A percentile compares a stretch with the other conserved stretches of the same genome.
These are phyloP conservation scores for Augiades crinisus DNA, from an alignment of 2,888 invertebrate genomes.

Conservation along the genomic window DNA sequence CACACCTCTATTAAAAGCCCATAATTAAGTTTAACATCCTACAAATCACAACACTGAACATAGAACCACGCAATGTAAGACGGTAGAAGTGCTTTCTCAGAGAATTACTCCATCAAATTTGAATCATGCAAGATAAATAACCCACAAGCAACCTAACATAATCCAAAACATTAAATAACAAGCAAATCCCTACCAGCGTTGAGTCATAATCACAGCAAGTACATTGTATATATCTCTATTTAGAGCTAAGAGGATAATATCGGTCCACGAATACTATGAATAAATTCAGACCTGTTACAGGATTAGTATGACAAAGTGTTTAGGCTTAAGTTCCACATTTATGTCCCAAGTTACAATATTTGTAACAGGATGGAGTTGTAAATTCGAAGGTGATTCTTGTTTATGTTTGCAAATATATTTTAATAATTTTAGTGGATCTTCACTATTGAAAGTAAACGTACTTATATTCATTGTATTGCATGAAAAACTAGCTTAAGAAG, in stretches of 20 bases:
- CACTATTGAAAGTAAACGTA: too few species aligned
- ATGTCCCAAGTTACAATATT: constrained; percentile 19
- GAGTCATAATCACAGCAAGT: constrained; percentile 9
- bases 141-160: background rate
- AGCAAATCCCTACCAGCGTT: constrained; percentile 4
- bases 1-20: too few species aligned
- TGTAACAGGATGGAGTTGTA: constrained; percentile 17
- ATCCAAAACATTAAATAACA: too few species aligned
- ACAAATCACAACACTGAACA: too few species aligned
- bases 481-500: too few species aligned
- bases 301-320: constrained; percentile 25
- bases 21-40: too few species aligned
- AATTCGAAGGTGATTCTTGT: constrained; percentile 19
- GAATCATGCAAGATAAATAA: background rate
- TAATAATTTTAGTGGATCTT: background rate
- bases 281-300: constrained; percentile 24
- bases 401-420: constrained; percentile 4
- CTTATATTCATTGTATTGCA: too few species aligned
- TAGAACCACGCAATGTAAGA: too few species aligned
- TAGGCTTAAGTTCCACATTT: constrained; percentile 13
- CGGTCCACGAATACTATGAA: constrained; percentile 21
- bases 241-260: constrained; percentile 23
- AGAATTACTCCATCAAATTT: too few species aligned
- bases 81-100: too few species aligned
- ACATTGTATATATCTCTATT: constrained; percentile 20